Evolutionary conservation across 2,113 vertebrate genomes (phyloP).

Genomic region (Xiphophorus couchianus): DNA sequence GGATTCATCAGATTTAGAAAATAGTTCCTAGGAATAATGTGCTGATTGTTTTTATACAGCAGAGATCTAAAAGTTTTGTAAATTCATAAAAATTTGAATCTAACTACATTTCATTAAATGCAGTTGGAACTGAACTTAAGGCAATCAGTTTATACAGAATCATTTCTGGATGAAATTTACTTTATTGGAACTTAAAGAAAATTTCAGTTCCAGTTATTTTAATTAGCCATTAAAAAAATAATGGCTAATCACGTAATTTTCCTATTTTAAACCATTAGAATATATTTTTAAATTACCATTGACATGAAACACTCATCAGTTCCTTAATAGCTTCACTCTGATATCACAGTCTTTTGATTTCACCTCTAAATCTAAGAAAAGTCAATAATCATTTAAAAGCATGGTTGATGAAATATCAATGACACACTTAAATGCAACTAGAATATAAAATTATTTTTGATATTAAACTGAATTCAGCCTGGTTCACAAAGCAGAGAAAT

Average conservation of each 20-base stretch:
- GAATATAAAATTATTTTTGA: neutral
- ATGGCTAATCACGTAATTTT: neutral
- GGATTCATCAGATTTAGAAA: too few relatives aligned
- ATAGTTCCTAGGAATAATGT: too few relatives aligned
- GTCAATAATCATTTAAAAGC: neutral
- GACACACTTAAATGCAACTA: conserved; percentile 5
- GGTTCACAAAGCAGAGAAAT: neutral
- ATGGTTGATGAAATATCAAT: conserved; percentile 8
- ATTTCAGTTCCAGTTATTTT: too few relatives aligned
- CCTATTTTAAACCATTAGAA: neutral
- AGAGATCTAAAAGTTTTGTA: too few relatives aligned
- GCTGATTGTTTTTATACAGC: too few relatives aligned
- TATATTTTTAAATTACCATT: neutral
- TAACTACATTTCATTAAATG: too few relatives aligned
- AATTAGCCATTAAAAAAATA: too few relatives aligned
- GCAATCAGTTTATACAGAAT: too few relatives aligned
- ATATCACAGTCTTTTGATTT: neutral
- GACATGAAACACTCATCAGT: neutral
- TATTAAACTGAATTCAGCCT: neutral
- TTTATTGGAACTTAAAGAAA: too few relatives aligned
- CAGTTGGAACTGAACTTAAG: too few relatives aligned
- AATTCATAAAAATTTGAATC: too few relatives aligned
- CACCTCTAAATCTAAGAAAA: neutral
- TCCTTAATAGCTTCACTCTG: neutral
- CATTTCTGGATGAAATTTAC: too few relatives aligned